Base-by-base conservation (phyloP, 2,888 invertebrate genomes). In the Orchesella flavescens region DNA sequence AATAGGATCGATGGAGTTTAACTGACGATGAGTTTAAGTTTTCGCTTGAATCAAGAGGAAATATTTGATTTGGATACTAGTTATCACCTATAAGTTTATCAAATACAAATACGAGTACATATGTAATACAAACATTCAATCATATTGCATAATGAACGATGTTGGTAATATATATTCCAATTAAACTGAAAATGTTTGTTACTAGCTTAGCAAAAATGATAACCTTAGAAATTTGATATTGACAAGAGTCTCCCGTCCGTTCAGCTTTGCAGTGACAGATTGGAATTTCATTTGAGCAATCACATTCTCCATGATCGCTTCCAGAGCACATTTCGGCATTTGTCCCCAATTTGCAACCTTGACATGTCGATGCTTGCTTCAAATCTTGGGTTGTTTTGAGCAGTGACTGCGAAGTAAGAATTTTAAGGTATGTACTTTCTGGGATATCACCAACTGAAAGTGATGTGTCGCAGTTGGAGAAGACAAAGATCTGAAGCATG, bases 191-290 rank as follows among this genome's bases (percentile, higher is more conserved):
- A 34, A 34, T 34, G 34, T 34, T 34, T 34, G 3, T 34, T 7
- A 34, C 2, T 34, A 7, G 34, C 34, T 34, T 59, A 19, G 12
- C 24, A 0, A 34, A 34, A 34, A 2, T 2, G 7, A 17, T 17
- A 9, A 82, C 82, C 83, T 76, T 72, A 10, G 72, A 55, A 13
- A 72, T 43, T 57, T 34, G 24, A 24, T 83, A 83, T 65, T 83
- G 83, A 34, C 83, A 83, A 57, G 83, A 71, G 59, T 76, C 72
- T 4, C 83, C 83, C 19, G 43, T 57, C 83, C 83, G 72, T 4
- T 23, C 65, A 13, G 44, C 19, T n/a, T 65, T 77, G 73, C 83
- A 83, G 13, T 57, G 53, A 59, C 83, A 83, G 12, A 71, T 24
- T 43, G n/a, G 44, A 43, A 24, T 59, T 57, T n/a, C 44, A 15